Evolutionary conservation across 1,140 invertebrate genomes (phyloP).

Genomic region (Harpegnathos saltator): DNA sequence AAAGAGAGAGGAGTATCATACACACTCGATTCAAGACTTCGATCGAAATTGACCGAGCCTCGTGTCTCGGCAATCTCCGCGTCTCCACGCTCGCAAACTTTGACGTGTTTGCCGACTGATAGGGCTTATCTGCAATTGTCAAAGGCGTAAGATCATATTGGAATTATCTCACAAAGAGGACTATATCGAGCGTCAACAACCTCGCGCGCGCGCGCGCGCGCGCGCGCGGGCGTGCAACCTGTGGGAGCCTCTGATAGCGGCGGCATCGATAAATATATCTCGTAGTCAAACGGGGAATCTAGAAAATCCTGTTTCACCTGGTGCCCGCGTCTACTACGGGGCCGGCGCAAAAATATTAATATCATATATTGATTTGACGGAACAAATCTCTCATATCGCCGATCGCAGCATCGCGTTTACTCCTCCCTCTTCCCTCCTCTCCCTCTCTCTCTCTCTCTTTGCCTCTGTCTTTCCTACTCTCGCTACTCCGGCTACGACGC

Average conservation of each 20-base stretch:
- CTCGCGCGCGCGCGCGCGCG: slow-evolving; percentile 8
- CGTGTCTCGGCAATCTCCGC: background rate
- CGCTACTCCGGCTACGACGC: slow-evolving; percentile 28
- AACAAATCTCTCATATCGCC: slow-evolving; percentile 41
- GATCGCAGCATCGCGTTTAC: background rate
- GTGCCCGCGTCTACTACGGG: slow-evolving; percentile 11
- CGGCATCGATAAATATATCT: background rate
- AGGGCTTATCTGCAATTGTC: slow-evolving; percentile 14
- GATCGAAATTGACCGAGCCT: background rate
- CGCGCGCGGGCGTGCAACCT: no score
- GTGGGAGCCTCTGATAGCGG: slow-evolving; percentile 7
- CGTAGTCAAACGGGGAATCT: slow-evolving; percentile 34
- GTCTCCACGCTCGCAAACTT: background rate
- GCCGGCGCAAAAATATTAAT: slow-evolving; percentile 30
- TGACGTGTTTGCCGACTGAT: background rate
- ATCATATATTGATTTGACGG: slow-evolving; percentile 41
- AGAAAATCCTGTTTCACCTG: slow-evolving; percentile 52
- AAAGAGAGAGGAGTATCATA: background rate
- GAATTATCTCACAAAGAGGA: slow-evolving; percentile 43
- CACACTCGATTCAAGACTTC: background rate
- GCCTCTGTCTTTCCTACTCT: background rate
- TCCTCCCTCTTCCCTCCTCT: background rate
- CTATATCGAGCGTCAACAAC: slow-evolving; percentile 48
- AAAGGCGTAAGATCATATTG: slow-evolving; percentile 42
- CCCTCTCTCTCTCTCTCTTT: no score